Percentiles rank a stretch among this genome's conserved stretches.
Evolutionary conservation across 2,797 vertebrate species (phyloP).

Genomic region (Sebastiscus albofasciatus): DNA sequence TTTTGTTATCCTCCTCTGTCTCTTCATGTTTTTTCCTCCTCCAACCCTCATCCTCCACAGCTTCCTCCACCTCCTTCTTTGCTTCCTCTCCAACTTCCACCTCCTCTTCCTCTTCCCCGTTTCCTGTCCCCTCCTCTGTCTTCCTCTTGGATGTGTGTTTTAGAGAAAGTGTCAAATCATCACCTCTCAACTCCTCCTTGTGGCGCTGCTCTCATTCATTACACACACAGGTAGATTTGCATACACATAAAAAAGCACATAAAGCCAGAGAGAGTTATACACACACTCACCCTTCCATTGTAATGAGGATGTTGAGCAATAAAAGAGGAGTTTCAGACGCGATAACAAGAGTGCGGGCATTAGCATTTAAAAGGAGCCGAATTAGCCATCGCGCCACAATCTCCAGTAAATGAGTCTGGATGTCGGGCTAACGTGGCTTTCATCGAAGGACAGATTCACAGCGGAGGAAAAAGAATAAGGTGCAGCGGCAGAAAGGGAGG

Average conservation of each 20-base stretch:
- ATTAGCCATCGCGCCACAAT: conserved; percentile 65
- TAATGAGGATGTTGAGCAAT: conserved; percentile 69
- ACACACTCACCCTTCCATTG: conserved; percentile 49
- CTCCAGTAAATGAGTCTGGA: conserved; percentile 58
- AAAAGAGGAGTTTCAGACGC: conserved; percentile 63
- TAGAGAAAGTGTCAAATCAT: conserved; percentile 48
- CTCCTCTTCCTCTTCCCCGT: background rate
- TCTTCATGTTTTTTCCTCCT: background rate
- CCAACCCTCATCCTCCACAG: background rate
- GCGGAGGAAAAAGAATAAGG: conserved; percentile 16
- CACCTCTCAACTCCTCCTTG: conserved; percentile 78
- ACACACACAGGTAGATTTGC: conserved; percentile 26
- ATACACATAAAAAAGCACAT: background rate
- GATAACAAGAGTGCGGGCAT: conserved; percentile 54
- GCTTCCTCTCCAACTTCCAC: background rate
- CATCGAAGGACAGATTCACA: conserved; percentile 33
- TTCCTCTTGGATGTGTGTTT: conserved; percentile 34
- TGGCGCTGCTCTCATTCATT: conserved; percentile 69
- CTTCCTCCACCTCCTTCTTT: background rate
- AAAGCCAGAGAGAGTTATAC: conserved; percentile 2
- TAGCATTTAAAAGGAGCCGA: conserved; percentile 71
- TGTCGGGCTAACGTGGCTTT: conserved; percentile 41
- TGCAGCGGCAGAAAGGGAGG: conserved; percentile 1
- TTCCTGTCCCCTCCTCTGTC: background rate
- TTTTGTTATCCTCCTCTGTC: background rate